phyloP scores from a whole-genome alignment of 64 coral and sea anemone species.

The Stichodactyla mertensii region DNA sequence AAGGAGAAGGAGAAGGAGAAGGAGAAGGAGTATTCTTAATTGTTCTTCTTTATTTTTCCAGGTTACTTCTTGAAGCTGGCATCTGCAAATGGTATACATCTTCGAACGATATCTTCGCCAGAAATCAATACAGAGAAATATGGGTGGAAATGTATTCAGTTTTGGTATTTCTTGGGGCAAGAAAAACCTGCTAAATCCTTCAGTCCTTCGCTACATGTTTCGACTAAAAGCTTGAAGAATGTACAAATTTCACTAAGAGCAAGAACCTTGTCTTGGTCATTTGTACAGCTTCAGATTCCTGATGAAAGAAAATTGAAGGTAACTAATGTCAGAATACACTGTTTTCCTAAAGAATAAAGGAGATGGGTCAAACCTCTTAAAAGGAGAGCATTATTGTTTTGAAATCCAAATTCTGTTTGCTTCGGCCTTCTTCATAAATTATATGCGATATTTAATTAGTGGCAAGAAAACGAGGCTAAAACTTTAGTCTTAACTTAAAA shows the following conservation, averaged over 20 bases:
- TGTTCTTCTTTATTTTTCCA: neutral
- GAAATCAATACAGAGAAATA: neutral
- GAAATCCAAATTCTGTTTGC: no score
- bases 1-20: no score
- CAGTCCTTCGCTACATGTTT: neutral
- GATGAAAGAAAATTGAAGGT: neutral
- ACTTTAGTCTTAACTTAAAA: no score
- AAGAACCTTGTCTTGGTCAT: neutral
- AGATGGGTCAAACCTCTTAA: no score
- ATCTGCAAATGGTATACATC: neutral
- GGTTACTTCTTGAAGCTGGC: neutral
- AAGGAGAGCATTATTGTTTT: no score
- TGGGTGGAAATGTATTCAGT: conserved; percentile 41
- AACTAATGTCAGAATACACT: neutral
- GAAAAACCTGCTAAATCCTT: neutral
- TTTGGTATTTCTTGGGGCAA: conserved; percentile 18
- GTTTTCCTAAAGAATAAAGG: no score
- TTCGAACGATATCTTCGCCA: neutral
- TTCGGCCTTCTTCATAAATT: no score
- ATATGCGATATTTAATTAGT: no score
- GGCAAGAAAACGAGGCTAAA: no score
- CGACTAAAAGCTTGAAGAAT: neutral
- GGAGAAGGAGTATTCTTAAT: no score
- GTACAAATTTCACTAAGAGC: neutral
- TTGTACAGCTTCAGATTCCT: neutral